phyloP scores from a whole-genome alignment of 1,140 invertebrate species.

The Phenacoccus solenopsis region DNA sequence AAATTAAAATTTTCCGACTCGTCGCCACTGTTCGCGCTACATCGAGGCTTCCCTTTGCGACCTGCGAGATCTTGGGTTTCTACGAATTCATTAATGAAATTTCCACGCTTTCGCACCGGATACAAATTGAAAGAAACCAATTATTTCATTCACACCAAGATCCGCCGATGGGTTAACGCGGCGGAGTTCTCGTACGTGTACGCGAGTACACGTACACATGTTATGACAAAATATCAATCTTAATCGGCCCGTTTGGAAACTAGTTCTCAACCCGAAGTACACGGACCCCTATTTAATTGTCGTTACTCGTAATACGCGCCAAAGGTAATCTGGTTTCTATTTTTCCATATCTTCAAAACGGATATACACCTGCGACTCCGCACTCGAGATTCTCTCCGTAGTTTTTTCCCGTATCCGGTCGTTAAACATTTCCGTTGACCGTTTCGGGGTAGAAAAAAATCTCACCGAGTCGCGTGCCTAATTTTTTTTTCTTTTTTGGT shows the following conservation, averaged over 20 bases:
- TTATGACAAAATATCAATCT: too few relatives aligned
- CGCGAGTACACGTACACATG: too few relatives aligned
- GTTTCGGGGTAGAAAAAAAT: neutral
- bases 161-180: too few relatives aligned
- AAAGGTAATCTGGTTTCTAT: slow-evolving; percentile 15
- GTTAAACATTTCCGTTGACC: slow-evolving; percentile 10
- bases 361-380: slow-evolving; percentile 1
- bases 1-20: too few relatives aligned
- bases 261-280: neutral
- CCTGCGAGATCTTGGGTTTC: too few relatives aligned
- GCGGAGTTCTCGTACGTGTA: too few relatives aligned
- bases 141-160: neutral
- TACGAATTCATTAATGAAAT: too few relatives aligned
- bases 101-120: neutral
- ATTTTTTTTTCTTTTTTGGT: too few relatives aligned
- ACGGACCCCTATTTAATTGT: neutral
- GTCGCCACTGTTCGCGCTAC: too few relatives aligned
- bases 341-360: neutral
- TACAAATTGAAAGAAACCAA: neutral
- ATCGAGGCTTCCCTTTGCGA: too few relatives aligned
- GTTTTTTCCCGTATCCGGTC: slow-evolving; percentile 9
- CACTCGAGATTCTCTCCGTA: neutral
- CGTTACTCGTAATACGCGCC: too few relatives aligned
- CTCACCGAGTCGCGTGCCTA: neutral
- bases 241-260: neutral